Evolutionary conservation across 2,113 vertebrate species (phyloP).

Genomic region (Rhizomys pruinosus): DNA sequence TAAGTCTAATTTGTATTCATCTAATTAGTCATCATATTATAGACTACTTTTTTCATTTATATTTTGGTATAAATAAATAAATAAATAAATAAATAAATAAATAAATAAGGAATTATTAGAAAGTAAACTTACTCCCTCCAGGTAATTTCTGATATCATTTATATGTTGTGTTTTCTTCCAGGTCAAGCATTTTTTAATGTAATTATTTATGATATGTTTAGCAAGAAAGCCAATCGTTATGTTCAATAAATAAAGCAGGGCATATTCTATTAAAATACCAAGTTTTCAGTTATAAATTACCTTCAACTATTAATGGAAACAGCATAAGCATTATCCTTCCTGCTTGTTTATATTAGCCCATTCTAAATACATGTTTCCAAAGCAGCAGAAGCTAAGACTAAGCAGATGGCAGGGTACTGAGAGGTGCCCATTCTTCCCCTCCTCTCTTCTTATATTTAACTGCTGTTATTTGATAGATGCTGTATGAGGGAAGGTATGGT

Average conservation of each 20-base stretch:
- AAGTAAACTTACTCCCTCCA: conserved; percentile 39
- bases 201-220: conserved; percentile 52
- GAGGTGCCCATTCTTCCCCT: neutral
- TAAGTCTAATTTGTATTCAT: conserved; percentile 40
- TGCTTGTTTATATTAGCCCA: neutral
- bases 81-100: no score
- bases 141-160: conserved; percentile 65
- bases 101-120: conserved; percentile 31
- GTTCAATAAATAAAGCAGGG: conserved; percentile 34
- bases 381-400: neutral
- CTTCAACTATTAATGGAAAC: conserved; percentile 53
- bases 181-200: conserved; percentile 63
- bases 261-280: conserved; percentile 50
- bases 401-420: neutral
- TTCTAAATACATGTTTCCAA: conserved; percentile 16
- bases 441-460: neutral
- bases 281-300: conserved; percentile 65
- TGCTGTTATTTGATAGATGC: conserved; percentile 50
- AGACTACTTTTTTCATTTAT: conserved; percentile 65
- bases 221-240: conserved; percentile 23
- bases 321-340: neutral
- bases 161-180: conserved; percentile 60
- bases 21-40: conserved; percentile 67
- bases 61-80: conserved; percentile 55
- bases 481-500: neutral